These are phyloP conservation scores for Andricus grossulariae DNA, from an alignment of 1,140 invertebrate species.

Conservation along the genomic window DNA sequence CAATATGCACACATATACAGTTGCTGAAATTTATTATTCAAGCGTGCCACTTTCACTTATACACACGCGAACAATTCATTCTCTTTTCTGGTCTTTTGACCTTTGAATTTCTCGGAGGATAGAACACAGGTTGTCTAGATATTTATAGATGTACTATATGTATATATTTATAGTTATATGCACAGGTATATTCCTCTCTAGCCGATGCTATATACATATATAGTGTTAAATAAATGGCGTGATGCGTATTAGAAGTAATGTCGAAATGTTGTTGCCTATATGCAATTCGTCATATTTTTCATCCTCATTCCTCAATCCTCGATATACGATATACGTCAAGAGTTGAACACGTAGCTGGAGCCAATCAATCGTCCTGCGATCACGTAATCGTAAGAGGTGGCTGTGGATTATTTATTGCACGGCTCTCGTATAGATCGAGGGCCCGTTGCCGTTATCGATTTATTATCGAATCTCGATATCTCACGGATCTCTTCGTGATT, in stretches of 20 bases:
- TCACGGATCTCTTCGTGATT: slow-evolving; percentile 6
- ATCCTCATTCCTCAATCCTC: neutral
- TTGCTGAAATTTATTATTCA: slow-evolving; percentile 2
- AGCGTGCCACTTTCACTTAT: slow-evolving; percentile 18
- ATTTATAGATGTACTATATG: too few relatives aligned
- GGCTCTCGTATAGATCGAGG: neutral
- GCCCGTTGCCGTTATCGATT: slow-evolving; percentile 4
- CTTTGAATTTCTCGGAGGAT: slow-evolving; percentile 25
- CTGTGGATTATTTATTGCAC: too few relatives aligned
- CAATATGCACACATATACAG: too few relatives aligned
- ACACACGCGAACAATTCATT: slow-evolving; percentile 13
- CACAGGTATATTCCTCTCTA: too few relatives aligned
- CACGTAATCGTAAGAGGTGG: neutral
- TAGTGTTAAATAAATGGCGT: too few relatives aligned
- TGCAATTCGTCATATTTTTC: slow-evolving; percentile 4
- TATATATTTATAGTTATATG: too few relatives aligned
- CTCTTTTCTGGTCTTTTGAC: slow-evolving; percentile 19
- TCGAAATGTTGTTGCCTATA: neutral
- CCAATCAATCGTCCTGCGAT: neutral
- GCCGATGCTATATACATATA: too few relatives aligned
- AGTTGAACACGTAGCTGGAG: neutral
- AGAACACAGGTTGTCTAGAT: neutral
- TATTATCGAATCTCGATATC: slow-evolving; percentile 19
- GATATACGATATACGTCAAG: neutral
- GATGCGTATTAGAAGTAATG: neutral